Percentiles rank a stretch among this genome's conserved stretches.
Conservation (phyloP, 2,797 vertebrate genomes). For the Sitta carolinensis region DNA sequence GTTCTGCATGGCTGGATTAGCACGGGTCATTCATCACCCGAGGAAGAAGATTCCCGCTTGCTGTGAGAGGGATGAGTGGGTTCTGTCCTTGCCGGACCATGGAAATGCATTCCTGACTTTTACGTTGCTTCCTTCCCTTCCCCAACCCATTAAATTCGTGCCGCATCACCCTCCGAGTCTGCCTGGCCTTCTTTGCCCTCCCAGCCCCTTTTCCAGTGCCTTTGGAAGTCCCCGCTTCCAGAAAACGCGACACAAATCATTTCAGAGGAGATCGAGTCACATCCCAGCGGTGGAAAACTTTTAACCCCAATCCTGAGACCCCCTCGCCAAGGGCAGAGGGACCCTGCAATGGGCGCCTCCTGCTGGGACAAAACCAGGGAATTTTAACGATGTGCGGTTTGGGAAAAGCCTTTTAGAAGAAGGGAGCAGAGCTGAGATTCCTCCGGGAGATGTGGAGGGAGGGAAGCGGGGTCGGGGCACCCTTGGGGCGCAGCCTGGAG, state of each 20-base stretch:
- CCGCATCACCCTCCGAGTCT: background rate
- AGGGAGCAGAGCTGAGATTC: background rate
- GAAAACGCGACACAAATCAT: background rate
- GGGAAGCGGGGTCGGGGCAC: fast-evolving
- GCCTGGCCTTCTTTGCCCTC: background rate
- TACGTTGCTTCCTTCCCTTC: background rate
- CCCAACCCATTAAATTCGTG: conserved; percentile 52
- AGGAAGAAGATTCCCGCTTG: background rate
- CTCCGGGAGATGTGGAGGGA: background rate
- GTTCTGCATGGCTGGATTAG: background rate
- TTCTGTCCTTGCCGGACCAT: background rate
- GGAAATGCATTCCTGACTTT: conserved; percentile 12
- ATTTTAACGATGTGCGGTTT: background rate
- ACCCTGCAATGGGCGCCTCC: background rate
- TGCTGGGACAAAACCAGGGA: background rate
- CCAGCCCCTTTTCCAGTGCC: background rate
- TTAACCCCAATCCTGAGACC: background rate
- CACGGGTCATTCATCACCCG: background rate
- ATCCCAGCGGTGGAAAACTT: background rate
- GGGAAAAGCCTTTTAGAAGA: background rate
- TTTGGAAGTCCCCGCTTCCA: background rate
- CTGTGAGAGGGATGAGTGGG: background rate
- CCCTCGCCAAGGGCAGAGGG: background rate
- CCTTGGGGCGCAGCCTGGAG: background rate
- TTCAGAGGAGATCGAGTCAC: fast-evolving